These are phyloP conservation scores for Plectrocnemia conspersa DNA, from an alignment of 1,140 invertebrate genomes.

Conservation along the genomic window DNA sequence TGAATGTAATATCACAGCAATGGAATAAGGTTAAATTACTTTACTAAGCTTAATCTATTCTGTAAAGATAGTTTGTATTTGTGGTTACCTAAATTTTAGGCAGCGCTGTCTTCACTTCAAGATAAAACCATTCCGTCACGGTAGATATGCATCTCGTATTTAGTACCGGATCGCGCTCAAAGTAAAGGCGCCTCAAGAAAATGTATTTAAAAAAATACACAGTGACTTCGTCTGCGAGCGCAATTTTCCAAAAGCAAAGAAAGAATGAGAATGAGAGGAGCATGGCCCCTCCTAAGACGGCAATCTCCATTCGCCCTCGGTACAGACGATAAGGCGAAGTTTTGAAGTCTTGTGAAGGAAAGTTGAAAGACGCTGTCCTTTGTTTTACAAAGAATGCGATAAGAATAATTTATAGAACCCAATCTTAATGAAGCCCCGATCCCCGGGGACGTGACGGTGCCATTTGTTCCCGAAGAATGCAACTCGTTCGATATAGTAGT, in stretches of 20 bases:
- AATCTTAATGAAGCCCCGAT: constrained; percentile 36
- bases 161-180: neutral
- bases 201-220: no score
- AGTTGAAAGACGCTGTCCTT: constrained; percentile 36
- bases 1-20: no score
- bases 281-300: neutral
- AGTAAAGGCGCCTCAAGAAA: no score
- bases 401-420: constrained; percentile 37
- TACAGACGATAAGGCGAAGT: constrained; percentile 26
- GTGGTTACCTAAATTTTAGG: no score
- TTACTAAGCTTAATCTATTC: no score
- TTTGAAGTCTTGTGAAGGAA: constrained; percentile 36
- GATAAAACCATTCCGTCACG: no score
- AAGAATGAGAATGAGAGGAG: neutral
- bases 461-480: constrained; percentile 28
- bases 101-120: no score
- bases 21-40: no score
- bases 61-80: no score
- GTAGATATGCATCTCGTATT: constrained; percentile 20
- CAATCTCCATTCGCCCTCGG: neutral
- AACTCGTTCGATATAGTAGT: constrained; percentile 26
- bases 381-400: constrained; percentile 37
- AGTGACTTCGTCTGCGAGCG: no score
- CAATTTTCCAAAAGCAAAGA: neutral
- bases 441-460: constrained; percentile 26